Percentiles rank a stretch among this genome's conserved stretches.
phyloP scores from a whole-genome alignment of 2,113 vertebrate species.

The Ciconia maguari region DNA sequence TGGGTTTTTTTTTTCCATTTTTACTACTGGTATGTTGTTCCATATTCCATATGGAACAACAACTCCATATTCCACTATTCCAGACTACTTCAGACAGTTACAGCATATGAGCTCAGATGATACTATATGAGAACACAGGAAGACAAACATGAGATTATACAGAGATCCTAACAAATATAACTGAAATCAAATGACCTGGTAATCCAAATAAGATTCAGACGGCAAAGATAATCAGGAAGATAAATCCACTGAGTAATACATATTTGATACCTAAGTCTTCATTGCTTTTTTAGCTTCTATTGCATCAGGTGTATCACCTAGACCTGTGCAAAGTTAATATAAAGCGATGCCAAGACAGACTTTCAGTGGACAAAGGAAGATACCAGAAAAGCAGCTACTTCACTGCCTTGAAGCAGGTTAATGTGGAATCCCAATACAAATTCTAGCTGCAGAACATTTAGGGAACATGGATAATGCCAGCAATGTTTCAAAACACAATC shows the following conservation, averaged over 20 bases:
- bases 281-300: neutral
- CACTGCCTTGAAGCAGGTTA: neutral
- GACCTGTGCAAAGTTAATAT: neutral
- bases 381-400: neutral
- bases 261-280: neutral
- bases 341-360: neutral
- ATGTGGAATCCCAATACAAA: neutral
- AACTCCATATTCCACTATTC: neutral
- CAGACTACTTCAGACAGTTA: constrained; percentile 22
- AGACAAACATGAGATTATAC: neutral
- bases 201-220: constrained; percentile 45
- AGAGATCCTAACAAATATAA: neutral
- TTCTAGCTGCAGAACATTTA: neutral
- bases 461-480: neutral
- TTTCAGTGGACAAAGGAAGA: neutral
- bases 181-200: constrained; percentile 2
- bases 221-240: constrained; percentile 11
- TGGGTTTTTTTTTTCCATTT: neutral
- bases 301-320: neutral
- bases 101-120: neutral
- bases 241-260: constrained; percentile 38
- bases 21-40: neutral
- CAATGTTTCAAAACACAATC: neutral
- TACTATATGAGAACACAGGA: neutral
- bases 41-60: no score